Evolutionary conservation across 2,888 invertebrate species (phyloP).

Genomic region (Aquatica leii): DNA sequence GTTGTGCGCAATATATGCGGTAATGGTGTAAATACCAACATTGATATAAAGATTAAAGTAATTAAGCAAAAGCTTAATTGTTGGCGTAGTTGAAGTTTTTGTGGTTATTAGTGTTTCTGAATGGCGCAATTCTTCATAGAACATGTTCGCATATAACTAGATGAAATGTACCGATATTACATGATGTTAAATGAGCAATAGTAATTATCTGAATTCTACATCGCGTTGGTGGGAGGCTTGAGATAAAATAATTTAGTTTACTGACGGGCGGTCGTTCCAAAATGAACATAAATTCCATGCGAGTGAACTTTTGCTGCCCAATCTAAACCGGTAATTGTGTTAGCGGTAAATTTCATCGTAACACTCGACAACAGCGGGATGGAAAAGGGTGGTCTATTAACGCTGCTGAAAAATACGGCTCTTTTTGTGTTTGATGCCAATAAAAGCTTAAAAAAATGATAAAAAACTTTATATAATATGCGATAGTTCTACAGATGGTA

Average conservation of each 20-base stretch:
- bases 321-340: conserved; percentile 60
- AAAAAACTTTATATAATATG: conserved; percentile 27
- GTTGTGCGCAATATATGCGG: too few species aligned
- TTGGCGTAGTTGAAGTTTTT: too few species aligned
- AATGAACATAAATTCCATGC: conserved; percentile 59
- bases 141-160: background rate
- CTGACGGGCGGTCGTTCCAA: conserved; percentile 51
- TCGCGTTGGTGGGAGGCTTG: conserved; percentile 22
- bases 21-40: too few species aligned
- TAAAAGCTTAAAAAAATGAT: conserved; percentile 30
- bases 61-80: too few species aligned
- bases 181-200: conserved; percentile 28
- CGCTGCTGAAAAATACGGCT: conserved; percentile 29
- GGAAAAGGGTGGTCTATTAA: conserved; percentile 41
- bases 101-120: too few species aligned
- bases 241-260: conserved; percentile 51
- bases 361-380: conserved; percentile 52
- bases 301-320: conserved; percentile 56
- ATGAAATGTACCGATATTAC: too few species aligned
- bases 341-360: conserved; percentile 58
- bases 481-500: conserved; percentile 1
- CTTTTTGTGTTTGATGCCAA: conserved; percentile 23
- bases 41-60: too few species aligned
- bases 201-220: conserved; percentile 31
- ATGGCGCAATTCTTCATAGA: too few species aligned